These are phyloP conservation scores for Urosaurus nigricauda DNA, from an alignment of 2,797 vertebrate genomes.

Conservation along the genomic window DNA sequence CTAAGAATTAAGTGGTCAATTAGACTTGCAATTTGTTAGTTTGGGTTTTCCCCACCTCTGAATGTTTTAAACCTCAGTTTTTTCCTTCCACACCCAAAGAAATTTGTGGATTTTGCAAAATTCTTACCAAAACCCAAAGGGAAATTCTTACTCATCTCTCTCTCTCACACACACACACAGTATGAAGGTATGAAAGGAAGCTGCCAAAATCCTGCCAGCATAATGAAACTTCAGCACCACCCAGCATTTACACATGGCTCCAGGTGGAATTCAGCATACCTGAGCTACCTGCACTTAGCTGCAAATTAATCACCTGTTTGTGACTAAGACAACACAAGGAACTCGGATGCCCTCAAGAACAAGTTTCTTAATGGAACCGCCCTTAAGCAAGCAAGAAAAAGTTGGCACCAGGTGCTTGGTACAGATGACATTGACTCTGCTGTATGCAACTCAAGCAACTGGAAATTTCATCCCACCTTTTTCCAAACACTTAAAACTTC, in stretches of 20 bases:
- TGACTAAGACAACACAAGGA: fast-evolving
- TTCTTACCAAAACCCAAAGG: too few relatives aligned
- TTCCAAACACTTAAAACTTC: not conserved
- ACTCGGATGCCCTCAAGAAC: not conserved
- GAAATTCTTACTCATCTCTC: too few relatives aligned
- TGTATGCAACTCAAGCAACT: not conserved
- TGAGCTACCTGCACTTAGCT: fast-evolving
- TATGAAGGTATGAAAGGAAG: not conserved
- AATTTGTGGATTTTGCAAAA: too few relatives aligned
- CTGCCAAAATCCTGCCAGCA: fast-evolving
- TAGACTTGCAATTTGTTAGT: too few relatives aligned
- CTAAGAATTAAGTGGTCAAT: too few relatives aligned
- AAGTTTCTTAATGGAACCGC: fast-evolving
- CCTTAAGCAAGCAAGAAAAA: fast-evolving
- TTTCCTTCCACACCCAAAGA: too few relatives aligned
- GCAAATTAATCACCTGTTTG: not conserved
- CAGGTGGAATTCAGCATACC: fast-evolving
- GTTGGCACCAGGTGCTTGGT: not conserved
- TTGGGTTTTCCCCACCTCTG: too few relatives aligned
- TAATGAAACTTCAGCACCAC: not conserved
- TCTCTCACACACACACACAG: not conserved
- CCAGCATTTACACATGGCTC: not conserved
- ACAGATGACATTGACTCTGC: not conserved
- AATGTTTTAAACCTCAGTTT: too few relatives aligned
- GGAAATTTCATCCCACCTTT: too few relatives aligned